These are phyloP conservation scores for Hoplodrina ambigua DNA, from an alignment of 2,888 invertebrate genomes.

Conservation along the genomic window DNA sequence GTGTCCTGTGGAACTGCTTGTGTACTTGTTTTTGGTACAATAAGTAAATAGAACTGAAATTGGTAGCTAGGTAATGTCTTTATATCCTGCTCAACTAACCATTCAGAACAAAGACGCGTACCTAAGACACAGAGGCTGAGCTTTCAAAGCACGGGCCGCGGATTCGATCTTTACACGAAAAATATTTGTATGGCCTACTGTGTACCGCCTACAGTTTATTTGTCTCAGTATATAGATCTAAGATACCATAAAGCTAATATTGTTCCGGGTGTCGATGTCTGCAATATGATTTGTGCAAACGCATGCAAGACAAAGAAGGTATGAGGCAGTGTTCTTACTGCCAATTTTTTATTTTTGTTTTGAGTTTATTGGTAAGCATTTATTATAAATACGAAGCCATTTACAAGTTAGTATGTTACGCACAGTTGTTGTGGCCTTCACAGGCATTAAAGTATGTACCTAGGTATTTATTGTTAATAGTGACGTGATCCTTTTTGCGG, in stretches of 20 bases:
- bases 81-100: background rate
- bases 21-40: constrained; percentile 3
- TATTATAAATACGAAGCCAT: constrained; percentile 39
- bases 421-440: constrained; percentile 68
- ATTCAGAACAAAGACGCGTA: constrained; percentile 9
- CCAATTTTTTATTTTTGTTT: constrained; percentile 6
- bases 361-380: constrained; percentile 41
- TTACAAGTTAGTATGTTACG: constrained; percentile 52
- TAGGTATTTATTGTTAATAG: constrained; percentile 70
- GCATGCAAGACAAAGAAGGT: constrained; percentile 33
- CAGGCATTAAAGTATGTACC: constrained; percentile 64
- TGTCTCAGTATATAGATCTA: constrained; percentile 20
- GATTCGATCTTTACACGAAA: constrained; percentile 18
- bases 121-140: background rate
- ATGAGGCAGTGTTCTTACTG: constrained; percentile 21
- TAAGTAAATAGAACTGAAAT: constrained; percentile 20
- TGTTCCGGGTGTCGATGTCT: constrained; percentile 44
- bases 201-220: constrained; percentile 38
- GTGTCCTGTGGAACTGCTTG: constrained; percentile 44
- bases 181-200: constrained; percentile 47
- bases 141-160: constrained; percentile 1
- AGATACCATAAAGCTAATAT: constrained; percentile 25
- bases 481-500: constrained; percentile 81
- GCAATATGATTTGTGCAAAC: constrained; percentile 24
- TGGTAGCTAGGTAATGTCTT: background rate